Base-by-base conservation (phyloP, 2,888 invertebrate species). In the Xanthorhoe spadicearia region DNA sequence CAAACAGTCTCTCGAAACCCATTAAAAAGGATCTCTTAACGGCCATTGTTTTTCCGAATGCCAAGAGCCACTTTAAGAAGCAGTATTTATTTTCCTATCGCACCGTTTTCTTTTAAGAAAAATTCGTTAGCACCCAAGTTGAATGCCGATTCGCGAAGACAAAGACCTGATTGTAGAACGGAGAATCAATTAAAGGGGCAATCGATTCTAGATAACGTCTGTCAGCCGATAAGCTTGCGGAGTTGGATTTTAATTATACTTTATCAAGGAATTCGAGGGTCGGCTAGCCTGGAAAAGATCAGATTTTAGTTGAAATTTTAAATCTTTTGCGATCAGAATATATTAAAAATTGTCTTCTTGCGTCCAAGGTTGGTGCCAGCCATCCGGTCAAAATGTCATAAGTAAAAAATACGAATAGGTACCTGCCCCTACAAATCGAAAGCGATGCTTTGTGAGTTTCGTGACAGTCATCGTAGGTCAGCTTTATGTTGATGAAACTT, bases 141-240 rank as follows among this genome's bases (percentile, higher is more conserved):
- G 89, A 89, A 90, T 89, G 84, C 82, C 88, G 86, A 90, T 88
- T 87, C 86, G 86, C 84, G 83, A 87, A 90, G 88, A 90, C 90
- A 90, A 90, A 90, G 88, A 82, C 81, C 75, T 84, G 85, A 84
- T 85, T 87, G 87, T 84, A 79, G 84, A 79, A 75, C 77, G 78
- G 86, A 81, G 87, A 92, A 92, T 92, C 92, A 92, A 92, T 92
- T 92, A 93, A 92, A 89, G 87, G 78, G 77, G 82, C 88, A 89
- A 89, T 92, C 87, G 92, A 92, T 92, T 84, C 81, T 81, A 73
- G 90, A 88, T 90, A 88, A 86, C 79, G 89, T 85, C 88, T 77
- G 84, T 84, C 87, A 83, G 76, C 67, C 74, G 87, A 87, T 88
- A 88, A 84, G 78, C 78, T 78, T 81, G 76, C 70, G 68, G 61